phyloP scores from a whole-genome alignment of 2,113 vertebrate species.

The Callocephalon fimbriatum region DNA sequence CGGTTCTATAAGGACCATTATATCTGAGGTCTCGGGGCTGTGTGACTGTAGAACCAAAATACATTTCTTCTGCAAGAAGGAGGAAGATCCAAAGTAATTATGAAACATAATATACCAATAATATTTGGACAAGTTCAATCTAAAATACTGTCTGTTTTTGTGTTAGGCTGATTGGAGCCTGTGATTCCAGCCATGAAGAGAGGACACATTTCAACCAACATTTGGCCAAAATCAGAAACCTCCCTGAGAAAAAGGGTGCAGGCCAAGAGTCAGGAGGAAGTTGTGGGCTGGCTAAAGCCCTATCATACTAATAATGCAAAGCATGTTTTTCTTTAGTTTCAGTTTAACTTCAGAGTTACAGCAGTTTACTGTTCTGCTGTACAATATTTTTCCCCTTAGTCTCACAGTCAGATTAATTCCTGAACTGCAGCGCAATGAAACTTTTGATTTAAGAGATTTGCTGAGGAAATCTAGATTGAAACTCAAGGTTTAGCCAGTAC shows the following conservation, averaged over 20 bases:
- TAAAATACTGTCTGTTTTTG: neutral
- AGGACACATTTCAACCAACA: neutral
- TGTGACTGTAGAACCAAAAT: neutral
- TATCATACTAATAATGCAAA: slow-evolving; percentile 45
- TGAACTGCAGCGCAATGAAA: slow-evolving; percentile 47
- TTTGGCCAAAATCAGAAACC: slow-evolving; percentile 38
- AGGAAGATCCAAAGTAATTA: slow-evolving; percentile 46
- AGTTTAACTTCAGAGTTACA: slow-evolving; percentile 40
- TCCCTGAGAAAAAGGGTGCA: slow-evolving; percentile 8
- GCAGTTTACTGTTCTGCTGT: slow-evolving; percentile 48
- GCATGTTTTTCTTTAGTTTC: slow-evolving; percentile 58
- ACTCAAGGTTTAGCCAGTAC: slow-evolving; percentile 53
- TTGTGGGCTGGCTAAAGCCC: slow-evolving; percentile 33
- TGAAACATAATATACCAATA: slow-evolving; percentile 46
- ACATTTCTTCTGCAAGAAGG: neutral
- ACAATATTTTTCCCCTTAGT: slow-evolving; percentile 48
- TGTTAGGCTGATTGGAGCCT: neutral
- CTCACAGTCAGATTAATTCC: slow-evolving; percentile 62
- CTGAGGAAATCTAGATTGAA: slow-evolving; percentile 69
- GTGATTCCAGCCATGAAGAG: neutral
- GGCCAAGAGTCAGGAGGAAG: slow-evolving; percentile 43
- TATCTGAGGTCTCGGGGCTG: neutral
- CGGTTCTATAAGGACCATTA: neutral
- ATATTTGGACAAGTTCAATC: slow-evolving; percentile 46
- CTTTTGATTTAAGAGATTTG: slow-evolving; percentile 72